Evolutionary conservation across 2,888 invertebrate species (phyloP).

Genomic region (Sarcophaga carnaria): DNA sequence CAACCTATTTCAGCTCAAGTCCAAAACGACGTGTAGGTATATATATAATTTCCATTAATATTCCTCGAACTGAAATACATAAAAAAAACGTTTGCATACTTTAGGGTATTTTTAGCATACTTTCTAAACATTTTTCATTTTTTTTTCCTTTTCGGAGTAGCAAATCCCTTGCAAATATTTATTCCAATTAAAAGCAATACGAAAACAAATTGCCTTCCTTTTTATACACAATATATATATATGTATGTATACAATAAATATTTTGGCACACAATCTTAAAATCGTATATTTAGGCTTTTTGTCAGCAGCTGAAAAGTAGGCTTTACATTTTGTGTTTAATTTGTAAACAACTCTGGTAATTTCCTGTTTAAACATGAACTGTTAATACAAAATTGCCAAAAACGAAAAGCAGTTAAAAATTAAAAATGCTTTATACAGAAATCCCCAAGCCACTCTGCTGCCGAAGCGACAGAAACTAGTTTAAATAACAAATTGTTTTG

Average conservation of each 20-base stretch:
- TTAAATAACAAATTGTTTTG: not conserved
- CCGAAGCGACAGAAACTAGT: not conserved
- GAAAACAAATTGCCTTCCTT: not conserved
- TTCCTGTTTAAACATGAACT: constrained; percentile 17
- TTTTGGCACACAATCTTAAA: too few relatives aligned
- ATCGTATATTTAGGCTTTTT: not conserved
- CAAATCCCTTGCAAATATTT: not conserved
- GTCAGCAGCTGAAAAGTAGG: constrained; percentile 3
- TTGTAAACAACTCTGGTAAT: constrained; percentile 29
- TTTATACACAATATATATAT: not conserved
- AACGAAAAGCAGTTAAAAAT: not conserved
- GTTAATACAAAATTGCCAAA: constrained; percentile 9
- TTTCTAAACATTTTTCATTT: too few relatives aligned
- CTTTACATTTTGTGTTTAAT: constrained; percentile 18
- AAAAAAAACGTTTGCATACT: too few relatives aligned
- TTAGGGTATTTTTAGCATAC: too few relatives aligned
- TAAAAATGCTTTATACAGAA: not conserved
- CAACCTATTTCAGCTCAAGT: too few relatives aligned
- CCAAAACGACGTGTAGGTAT: too few relatives aligned
- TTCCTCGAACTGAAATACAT: too few relatives aligned
- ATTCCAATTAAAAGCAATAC: not conserved
- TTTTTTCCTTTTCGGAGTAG: too few relatives aligned
- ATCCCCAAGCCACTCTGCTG: not conserved
- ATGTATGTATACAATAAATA: not conserved
- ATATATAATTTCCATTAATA: too few relatives aligned